Conservation (phyloP, 1,140 invertebrate species). For the Macrostomum lignano region DNA sequence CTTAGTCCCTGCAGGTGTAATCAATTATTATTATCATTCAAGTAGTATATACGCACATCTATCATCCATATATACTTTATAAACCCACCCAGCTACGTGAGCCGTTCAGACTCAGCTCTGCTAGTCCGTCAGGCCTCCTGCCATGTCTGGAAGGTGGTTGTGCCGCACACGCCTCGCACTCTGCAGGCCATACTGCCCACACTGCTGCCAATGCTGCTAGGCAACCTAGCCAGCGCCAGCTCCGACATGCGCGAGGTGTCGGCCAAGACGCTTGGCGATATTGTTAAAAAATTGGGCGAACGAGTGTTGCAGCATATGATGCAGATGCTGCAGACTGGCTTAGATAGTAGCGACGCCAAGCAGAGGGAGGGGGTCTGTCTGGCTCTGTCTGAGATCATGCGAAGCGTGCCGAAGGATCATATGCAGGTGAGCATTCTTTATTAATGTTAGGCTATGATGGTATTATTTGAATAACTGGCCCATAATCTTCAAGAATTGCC, state of each 20-base stretch:
- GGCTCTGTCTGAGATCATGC: slow-evolving; percentile 86
- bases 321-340: slow-evolving; percentile 67
- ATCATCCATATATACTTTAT: too few species aligned
- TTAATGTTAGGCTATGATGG: too few species aligned
- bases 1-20: too few species aligned
- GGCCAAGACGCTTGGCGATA: slow-evolving; percentile 71
- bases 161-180: slow-evolving; percentile 77
- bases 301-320: slow-evolving; percentile 86
- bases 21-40: too few species aligned
- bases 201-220: slow-evolving; percentile 58
- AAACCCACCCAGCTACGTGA: too few species aligned
- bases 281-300: slow-evolving; percentile 86
- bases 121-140: slow-evolving; percentile 83
- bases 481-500: too few species aligned
- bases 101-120: slow-evolving; percentile 70
- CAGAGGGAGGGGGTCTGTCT: slow-evolving; percentile 91
- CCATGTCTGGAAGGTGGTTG: slow-evolving; percentile 84
- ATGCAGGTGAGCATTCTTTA: slow-evolving; percentile 14
- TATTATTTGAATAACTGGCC: too few species aligned
- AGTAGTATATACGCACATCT: too few species aligned
- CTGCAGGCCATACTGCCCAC: slow-evolving; percentile 81
- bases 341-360: slow-evolving; percentile 61
- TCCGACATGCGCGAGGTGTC: slow-evolving; percentile 75
- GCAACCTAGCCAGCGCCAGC: slow-evolving; percentile 70
- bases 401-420: slow-evolving; percentile 57